Conservation (phyloP, 1,140 invertebrate species). For the Oryctes rhinoceros region DNA sequence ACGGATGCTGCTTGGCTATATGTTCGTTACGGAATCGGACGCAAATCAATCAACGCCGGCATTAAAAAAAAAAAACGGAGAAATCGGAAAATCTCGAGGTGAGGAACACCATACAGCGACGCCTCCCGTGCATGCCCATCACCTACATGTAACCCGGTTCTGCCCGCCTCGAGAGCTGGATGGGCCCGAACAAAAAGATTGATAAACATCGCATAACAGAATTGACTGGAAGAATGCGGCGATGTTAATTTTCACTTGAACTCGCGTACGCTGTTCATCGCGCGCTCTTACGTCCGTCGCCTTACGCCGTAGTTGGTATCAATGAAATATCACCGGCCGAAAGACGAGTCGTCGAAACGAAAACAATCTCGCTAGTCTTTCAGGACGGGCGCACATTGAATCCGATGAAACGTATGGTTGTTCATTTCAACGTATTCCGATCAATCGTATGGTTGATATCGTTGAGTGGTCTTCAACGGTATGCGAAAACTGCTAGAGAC, state of each 20-base stretch:
- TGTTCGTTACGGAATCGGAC: neutral
- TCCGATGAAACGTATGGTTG: too few relatives aligned
- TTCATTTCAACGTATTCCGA: too few relatives aligned
- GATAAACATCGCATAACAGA: constrained; percentile 33
- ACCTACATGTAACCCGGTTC: neutral
- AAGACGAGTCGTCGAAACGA: constrained; percentile 25
- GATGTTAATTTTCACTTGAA: constrained; percentile 30
- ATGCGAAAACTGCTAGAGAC: too few relatives aligned
- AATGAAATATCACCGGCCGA: constrained; percentile 26
- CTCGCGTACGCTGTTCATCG: neutral
- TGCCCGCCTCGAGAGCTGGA: neutral
- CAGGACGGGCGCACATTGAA: neutral
- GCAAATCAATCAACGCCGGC: constrained; percentile 23
- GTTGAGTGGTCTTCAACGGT: too few relatives aligned
- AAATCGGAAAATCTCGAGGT: neutral
- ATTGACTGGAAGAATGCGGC: constrained; percentile 28
- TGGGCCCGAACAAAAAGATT: neutral
- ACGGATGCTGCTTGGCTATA: neutral
- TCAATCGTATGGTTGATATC: too few relatives aligned
- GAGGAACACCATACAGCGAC: constrained; percentile 1
- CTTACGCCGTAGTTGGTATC: constrained; percentile 6
- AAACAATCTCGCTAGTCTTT: neutral
- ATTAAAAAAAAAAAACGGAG: neutral
- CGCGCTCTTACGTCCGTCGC: too few relatives aligned
- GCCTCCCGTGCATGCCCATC: neutral